Conservation (phyloP, 2,113 vertebrate genomes). For the Phoxinus phoxinus region DNA sequence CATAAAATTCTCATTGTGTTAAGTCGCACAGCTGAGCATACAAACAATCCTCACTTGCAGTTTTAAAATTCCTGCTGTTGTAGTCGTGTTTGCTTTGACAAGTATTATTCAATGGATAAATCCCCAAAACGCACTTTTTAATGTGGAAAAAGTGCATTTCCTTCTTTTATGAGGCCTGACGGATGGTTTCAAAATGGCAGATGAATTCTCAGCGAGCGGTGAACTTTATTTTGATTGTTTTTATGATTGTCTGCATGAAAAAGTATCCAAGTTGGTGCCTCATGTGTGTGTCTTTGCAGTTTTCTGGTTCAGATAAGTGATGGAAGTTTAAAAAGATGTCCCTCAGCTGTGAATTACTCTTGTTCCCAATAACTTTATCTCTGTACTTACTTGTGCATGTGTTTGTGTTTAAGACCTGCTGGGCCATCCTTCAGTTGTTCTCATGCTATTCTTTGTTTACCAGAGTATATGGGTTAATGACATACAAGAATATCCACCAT, state of each 20-base stretch:
- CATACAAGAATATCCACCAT: background rate
- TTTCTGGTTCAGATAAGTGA: conserved; percentile 37
- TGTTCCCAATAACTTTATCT: conserved; percentile 21
- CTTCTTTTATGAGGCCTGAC: conserved; percentile 13
- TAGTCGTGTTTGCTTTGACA: conserved; percentile 59
- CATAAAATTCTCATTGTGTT: conserved; percentile 62
- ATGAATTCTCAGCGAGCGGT: background rate
- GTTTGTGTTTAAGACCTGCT: conserved; percentile 25
- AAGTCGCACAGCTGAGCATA: conserved; percentile 73
- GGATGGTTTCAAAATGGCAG: background rate
- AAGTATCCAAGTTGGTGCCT: conserved; percentile 23
- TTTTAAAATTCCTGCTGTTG: conserved; percentile 47
- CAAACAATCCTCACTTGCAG: conserved; percentile 67
- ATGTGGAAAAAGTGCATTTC: conserved; percentile 7
- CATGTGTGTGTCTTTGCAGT: conserved; percentile 12
- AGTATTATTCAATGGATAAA: conserved; percentile 63
- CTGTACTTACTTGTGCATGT: conserved; percentile 12
- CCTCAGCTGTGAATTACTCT: conserved; percentile 14
- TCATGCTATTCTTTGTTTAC: conserved; percentile 36
- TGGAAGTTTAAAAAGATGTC: conserved; percentile 49
- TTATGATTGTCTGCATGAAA: conserved; percentile 8
- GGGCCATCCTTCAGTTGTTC: conserved; percentile 5
- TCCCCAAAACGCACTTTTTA: conserved; percentile 47
- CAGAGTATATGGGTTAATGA: background rate
- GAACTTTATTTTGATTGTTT: background rate